These are phyloP conservation scores for Numida meleagris DNA, from an alignment of 2,113 vertebrate genomes.

Conservation along the genomic window DNA sequence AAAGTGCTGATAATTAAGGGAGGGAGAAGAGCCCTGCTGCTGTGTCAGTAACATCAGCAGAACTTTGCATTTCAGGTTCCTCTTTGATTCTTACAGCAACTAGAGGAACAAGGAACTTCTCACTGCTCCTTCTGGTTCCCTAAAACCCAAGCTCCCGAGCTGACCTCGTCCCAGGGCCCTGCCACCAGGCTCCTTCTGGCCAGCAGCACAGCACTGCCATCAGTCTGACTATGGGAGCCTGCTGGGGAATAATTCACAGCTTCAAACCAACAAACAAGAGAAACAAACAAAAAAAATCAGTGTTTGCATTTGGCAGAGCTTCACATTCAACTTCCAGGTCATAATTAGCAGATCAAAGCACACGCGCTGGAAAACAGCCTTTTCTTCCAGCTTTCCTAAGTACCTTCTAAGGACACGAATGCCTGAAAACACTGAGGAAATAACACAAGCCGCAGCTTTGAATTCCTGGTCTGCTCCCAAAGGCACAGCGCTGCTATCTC, in stretches of 20 bases:
- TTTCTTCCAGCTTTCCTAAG: neutral
- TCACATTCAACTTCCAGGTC: neutral
- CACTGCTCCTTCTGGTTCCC: neutral
- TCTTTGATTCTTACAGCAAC: neutral
- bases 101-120: neutral
- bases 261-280: neutral
- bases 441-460: neutral
- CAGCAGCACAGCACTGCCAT: neutral
- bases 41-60: neutral
- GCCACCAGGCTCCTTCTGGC: neutral
- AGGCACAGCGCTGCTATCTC: rapidly evolving
- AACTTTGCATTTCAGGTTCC: neutral
- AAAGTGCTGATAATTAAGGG: neutral
- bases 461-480: neutral
- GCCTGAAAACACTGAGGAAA: neutral
- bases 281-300: neutral
- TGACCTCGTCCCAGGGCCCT: neutral
- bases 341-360: neutral
- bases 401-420: neutral
- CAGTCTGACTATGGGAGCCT: neutral
- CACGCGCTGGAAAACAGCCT: neutral
- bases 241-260: neutral
- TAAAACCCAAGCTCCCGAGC: neutral
- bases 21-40: neutral
- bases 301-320: neutral